Evolutionary conservation across 2,888 invertebrate genomes (phyloP).

Genomic region (Spodoptera littoralis): DNA sequence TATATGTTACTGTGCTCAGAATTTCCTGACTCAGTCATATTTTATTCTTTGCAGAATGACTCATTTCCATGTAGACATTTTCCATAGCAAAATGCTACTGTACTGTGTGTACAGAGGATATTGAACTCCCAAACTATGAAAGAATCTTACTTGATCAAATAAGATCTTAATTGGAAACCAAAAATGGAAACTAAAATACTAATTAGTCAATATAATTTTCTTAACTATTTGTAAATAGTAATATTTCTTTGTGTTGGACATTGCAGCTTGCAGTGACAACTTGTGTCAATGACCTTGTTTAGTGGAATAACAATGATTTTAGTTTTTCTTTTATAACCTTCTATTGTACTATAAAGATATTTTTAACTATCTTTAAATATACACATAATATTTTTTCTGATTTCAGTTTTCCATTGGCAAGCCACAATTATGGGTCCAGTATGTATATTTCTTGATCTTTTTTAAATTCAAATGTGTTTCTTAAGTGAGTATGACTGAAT

Average conservation of each 20-base stretch:
- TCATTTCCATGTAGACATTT: constrained; percentile 39
- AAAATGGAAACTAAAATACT: neutral
- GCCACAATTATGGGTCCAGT: constrained; percentile 99
- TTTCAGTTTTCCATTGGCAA: constrained; percentile 99
- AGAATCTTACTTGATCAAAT: neutral
- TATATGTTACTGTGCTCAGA: constrained; percentile 14
- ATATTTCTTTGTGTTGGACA: constrained; percentile 44
- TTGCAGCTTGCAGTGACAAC: constrained; percentile 39
- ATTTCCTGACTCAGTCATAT: constrained; percentile 49
- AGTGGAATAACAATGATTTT: constrained; percentile 35
- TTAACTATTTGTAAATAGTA: neutral
- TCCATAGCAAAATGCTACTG: constrained; percentile 31
- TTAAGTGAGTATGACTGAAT: neutral
- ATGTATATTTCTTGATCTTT: constrained; percentile 87
- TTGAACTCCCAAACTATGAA: constrained; percentile 24
- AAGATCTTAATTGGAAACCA: neutral
- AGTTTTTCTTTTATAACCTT: constrained; percentile 36
- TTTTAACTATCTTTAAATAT: too few species aligned
- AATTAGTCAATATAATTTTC: too few species aligned
- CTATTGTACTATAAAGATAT: constrained; percentile 20
- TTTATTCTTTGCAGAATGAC: constrained; percentile 41
- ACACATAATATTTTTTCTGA: constrained; percentile 65
- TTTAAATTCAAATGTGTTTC: neutral
- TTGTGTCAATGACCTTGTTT: constrained; percentile 65
- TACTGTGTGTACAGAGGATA: constrained; percentile 27